phyloP scores from a whole-genome alignment of 92 coral and sea anemone genomes.

The Parazoanthus atlanticus region DNA sequence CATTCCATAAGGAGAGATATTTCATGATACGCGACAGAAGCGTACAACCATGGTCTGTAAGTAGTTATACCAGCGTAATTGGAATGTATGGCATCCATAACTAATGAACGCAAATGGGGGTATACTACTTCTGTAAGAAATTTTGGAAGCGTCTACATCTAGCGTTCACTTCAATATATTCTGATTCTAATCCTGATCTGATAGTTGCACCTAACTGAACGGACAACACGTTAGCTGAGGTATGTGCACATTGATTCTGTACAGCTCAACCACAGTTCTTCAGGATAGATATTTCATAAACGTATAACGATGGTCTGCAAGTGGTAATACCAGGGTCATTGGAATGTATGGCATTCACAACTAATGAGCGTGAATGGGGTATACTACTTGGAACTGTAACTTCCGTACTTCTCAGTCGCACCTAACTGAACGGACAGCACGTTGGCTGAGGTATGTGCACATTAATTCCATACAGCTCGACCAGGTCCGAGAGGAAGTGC shows the following conservation, averaged over 20 bases:
- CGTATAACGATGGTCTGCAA: too few relatives aligned
- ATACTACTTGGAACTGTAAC: too few relatives aligned
- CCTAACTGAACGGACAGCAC: slow-evolving; percentile 68
- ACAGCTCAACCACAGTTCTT: slow-evolving; percentile 92
- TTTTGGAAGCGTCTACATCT: neutral
- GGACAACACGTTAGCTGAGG: slow-evolving; percentile 95
- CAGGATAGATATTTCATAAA: too few relatives aligned
- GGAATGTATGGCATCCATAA: too few relatives aligned
- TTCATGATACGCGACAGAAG: neutral
- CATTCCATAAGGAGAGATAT: neutral
- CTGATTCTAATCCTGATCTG: neutral
- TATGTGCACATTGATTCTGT: slow-evolving; percentile 84
- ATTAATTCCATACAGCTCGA: slow-evolving; percentile 89
- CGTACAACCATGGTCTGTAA: neutral
- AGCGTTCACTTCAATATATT: neutral
- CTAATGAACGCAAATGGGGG: too few relatives aligned
- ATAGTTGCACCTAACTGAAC: slow-evolving; percentile 42
- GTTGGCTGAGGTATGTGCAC: slow-evolving; percentile 85
- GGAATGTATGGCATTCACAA: too few relatives aligned
- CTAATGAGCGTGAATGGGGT: too few relatives aligned
- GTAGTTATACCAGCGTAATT: neutral
- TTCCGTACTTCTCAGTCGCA: too few relatives aligned
- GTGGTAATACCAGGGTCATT: too few relatives aligned
- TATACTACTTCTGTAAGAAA: neutral
- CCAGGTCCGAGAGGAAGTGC: slow-evolving; percentile 78